Conservation (phyloP, 2,888 invertebrate genomes). For the Busseola fusca region DNA sequence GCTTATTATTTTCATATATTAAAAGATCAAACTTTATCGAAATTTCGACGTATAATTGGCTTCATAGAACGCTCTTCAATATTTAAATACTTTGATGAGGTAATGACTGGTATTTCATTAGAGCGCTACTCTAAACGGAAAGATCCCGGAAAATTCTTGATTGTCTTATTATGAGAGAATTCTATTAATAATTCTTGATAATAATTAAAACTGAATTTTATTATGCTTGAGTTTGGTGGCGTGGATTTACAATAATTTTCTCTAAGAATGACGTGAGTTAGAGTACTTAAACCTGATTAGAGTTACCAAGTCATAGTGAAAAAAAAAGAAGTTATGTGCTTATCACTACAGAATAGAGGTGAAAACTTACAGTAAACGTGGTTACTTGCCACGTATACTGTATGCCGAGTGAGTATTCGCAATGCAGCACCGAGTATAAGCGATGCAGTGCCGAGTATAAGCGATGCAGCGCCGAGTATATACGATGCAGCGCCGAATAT, state of each 20-base stretch:
- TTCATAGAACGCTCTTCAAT: background rate
- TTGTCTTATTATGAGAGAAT: background rate
- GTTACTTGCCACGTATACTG: too few species aligned
- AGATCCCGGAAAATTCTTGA: background rate
- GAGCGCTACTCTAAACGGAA: background rate
- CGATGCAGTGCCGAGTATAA: background rate
- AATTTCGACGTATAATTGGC: background rate
- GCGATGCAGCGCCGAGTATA: too few species aligned
- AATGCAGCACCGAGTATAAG: background rate
- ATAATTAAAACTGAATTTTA: too few species aligned
- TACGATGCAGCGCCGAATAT: background rate
- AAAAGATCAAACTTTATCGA: background rate
- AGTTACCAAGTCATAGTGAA: background rate
- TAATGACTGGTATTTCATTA: constrained; percentile 1
- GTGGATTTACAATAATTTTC: background rate
- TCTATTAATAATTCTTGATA: background rate
- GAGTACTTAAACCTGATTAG: background rate
- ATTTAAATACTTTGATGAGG: background rate
- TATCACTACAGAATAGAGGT: background rate
- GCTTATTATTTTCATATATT: too few species aligned
- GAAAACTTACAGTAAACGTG: background rate
- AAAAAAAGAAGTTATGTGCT: background rate
- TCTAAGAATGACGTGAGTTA: background rate
- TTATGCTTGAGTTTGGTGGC: background rate
- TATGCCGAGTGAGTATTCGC: too few species aligned